phyloP scores from a whole-genome alignment of 1,140 invertebrate genomes.

The Rhagoletis zephyria region DNA sequence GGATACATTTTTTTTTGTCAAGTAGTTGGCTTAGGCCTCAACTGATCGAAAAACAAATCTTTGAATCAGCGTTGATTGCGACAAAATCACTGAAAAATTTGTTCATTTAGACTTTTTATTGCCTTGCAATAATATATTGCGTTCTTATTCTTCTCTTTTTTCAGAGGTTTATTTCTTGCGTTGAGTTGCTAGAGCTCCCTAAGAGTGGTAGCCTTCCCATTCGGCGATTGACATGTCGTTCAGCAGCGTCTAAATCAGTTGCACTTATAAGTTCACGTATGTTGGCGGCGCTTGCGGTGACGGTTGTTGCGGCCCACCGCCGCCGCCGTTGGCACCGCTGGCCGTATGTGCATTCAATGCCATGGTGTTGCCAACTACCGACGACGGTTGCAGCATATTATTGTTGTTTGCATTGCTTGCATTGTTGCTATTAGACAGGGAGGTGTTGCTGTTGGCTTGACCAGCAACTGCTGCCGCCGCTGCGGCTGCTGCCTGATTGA shows the following conservation, averaged over 20 bases:
- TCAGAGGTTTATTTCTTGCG: too few relatives aligned
- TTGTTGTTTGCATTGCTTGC: background rate
- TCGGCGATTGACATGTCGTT: background rate
- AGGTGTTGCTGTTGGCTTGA: background rate
- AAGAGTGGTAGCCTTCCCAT: background rate
- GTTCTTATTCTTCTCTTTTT: too few relatives aligned
- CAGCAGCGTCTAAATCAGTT: conserved; percentile 21
- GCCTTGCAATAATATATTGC: too few relatives aligned
- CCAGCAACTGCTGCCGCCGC: conserved; percentile 76
- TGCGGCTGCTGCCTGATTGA: conserved; percentile 52
- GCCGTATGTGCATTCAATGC: background rate
- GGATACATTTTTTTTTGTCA: too few relatives aligned
- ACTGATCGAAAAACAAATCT: too few relatives aligned
- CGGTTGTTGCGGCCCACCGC: conserved; percentile 78
- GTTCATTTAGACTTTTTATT: too few relatives aligned
- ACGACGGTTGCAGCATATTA: background rate
- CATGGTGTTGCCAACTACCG: background rate
- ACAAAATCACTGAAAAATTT: too few relatives aligned
- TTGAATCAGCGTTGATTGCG: too few relatives aligned
- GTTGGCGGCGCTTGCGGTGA: conserved; percentile 88
- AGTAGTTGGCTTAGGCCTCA: too few relatives aligned
- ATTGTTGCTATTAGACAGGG: background rate
- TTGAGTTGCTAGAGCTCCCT: too few relatives aligned
- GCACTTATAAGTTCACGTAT: conserved; percentile 87
- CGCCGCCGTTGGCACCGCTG: conserved; percentile 60